A percentile compares a stretch with the other conserved stretches of the same genome.
phyloP scores from a whole-genome alignment of 1,140 invertebrate species.

The Cecropterus lyciades region DNA sequence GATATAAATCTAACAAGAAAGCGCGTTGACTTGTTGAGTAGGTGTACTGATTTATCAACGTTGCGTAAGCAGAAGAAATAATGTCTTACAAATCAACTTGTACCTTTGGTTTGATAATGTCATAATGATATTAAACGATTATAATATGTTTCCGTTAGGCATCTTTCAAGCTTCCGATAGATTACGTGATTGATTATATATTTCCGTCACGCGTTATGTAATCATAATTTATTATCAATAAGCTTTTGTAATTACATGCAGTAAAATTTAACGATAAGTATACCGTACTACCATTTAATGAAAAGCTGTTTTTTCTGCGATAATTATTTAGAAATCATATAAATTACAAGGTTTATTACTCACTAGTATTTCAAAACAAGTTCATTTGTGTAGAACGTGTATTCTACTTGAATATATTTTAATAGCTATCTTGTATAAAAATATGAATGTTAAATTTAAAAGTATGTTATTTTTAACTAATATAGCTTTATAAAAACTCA shows the following conservation, averaged over 20 bases:
- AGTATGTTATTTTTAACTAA: background rate
- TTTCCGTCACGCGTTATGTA: constrained; percentile 4
- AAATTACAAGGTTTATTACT: background rate
- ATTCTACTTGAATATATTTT: background rate
- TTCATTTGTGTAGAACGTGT: background rate
- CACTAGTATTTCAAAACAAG: background rate
- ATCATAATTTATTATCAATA: no score
- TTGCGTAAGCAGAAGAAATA: constrained; percentile 28
- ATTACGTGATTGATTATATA: constrained; percentile 10
- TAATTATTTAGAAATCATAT: constrained; percentile 33
- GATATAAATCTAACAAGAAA: constrained; percentile 29
- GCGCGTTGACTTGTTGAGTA: constrained; percentile 2
- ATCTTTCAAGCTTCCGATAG: constrained; percentile 7
- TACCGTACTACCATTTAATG: background rate
- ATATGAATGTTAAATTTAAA: no score
- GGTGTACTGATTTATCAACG: constrained; percentile 2
- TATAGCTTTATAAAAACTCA: constrained; percentile 13
- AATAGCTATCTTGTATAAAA: no score
- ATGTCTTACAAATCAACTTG: constrained; percentile 18
- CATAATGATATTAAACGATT: constrained; percentile 7
- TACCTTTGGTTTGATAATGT: constrained; percentile 3
- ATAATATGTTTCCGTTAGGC: background rate
- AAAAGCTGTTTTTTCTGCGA: constrained; percentile 18
- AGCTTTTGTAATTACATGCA: background rate
- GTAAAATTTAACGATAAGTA: background rate